Conservation (phyloP, 2,888 invertebrate species). For the Congeria kusceri region DNA sequence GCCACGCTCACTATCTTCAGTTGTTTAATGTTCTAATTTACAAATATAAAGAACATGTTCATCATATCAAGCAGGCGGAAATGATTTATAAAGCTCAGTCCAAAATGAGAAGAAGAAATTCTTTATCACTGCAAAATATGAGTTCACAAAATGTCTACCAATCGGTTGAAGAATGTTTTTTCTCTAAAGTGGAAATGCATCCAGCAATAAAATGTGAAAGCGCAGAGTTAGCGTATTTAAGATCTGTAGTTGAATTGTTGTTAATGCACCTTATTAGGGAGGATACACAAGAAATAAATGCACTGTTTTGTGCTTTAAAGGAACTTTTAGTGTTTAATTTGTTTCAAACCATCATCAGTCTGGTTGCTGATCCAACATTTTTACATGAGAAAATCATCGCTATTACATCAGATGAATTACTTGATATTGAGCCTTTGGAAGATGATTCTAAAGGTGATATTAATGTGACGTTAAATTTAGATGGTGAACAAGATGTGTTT, state of each 20-base stretch:
- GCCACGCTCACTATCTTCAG: conserved; percentile 49
- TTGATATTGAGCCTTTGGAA: conserved; percentile 12
- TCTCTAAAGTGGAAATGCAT: conserved; percentile 60
- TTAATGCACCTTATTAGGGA: conserved; percentile 47
- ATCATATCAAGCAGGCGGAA: conserved; percentile 51
- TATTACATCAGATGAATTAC: conserved; percentile 71
- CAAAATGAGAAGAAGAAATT: conserved; percentile 35
- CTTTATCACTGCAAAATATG: conserved; percentile 1
- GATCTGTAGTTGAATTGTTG: conserved; percentile 47
- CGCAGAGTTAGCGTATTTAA: conserved; percentile 59
- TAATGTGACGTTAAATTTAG: not conserved
- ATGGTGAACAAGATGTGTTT: not conserved
- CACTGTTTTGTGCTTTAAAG: conserved; percentile 55
- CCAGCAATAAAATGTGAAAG: conserved; percentile 59
- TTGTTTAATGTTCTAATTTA: conserved; percentile 51
- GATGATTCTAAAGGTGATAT: not conserved
- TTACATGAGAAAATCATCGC: conserved; percentile 73
- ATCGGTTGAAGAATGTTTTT: conserved; percentile 65
- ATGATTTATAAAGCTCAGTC: conserved; percentile 45
- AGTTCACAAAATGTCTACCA: conserved; percentile 25
- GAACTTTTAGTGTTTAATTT: conserved; percentile 74
- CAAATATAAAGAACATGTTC: conserved; percentile 56
- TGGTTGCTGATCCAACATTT: conserved; percentile 73
- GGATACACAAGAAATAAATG: conserved; percentile 39
- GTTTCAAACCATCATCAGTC: conserved; percentile 67